Percentiles rank a stretch among this genome's conserved stretches.
Conservation (phyloP, 2,797 vertebrate species). For the Pelodytes ibericus region DNA sequence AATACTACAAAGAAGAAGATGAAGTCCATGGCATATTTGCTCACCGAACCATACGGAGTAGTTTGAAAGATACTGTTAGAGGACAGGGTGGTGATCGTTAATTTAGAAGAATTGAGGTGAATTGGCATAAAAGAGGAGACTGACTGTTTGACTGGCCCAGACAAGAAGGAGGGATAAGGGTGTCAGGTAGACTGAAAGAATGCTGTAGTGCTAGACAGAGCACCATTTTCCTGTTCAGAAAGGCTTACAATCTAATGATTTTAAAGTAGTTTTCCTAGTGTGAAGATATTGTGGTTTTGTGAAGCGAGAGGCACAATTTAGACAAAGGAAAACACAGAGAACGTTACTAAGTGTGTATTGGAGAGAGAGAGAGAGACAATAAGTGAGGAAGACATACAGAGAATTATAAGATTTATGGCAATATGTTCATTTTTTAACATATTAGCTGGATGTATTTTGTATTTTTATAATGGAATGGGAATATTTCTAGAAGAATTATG, state of each 20-base stretch:
- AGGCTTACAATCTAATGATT: too few species aligned
- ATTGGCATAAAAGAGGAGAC: slow-evolving; percentile 1
- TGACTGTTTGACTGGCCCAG: slow-evolving; percentile 6
- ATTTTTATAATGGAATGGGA: too few species aligned
- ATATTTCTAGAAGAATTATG: too few species aligned
- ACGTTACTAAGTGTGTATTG: background rate
- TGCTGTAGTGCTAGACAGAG: too few species aligned
- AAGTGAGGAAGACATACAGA: background rate
- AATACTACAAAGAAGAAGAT: slow-evolving; percentile 68
- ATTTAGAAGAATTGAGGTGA: slow-evolving; percentile 33
- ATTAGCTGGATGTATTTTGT: too few species aligned
- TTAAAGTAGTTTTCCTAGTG: too few species aligned
- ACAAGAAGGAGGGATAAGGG: background rate
- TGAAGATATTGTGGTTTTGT: too few species aligned
- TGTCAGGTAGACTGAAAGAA: slow-evolving; percentile 2
- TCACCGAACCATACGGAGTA: slow-evolving; percentile 56
- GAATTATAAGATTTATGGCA: too few species aligned
- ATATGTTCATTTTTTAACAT: too few species aligned
- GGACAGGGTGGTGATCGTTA: slow-evolving; percentile 31
- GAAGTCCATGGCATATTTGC: slow-evolving; percentile 67
- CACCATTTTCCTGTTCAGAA: too few species aligned
- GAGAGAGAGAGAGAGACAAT: background rate
- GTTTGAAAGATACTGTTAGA: slow-evolving; percentile 40
- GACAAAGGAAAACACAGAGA: background rate
- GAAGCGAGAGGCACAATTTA: background rate